Evolutionary conservation across 1,140 invertebrate species (phyloP).

Genomic region (Teleogryllus occipitalis): DNA sequence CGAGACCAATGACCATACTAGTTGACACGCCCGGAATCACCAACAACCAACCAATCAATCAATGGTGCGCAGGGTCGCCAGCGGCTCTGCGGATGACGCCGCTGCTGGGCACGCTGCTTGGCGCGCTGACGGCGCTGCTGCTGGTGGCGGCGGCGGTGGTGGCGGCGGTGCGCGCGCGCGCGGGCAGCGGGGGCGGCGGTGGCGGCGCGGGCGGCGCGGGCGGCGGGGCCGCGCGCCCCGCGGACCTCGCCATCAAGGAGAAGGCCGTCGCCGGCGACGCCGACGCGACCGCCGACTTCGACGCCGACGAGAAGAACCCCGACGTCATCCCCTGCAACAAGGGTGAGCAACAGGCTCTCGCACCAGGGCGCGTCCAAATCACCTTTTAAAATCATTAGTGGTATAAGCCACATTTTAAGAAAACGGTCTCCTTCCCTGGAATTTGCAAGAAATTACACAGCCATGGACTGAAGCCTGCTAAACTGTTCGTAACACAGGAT

Average conservation of each 20-base stretch:
- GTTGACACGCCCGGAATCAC: too few species aligned
- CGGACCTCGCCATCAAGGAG: constrained; percentile 55
- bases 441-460: too few species aligned
- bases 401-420: neutral
- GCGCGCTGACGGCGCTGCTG: constrained; percentile 57
- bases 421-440: too few species aligned
- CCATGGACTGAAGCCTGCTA: too few species aligned
- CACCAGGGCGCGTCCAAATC: too few species aligned
- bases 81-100: constrained; percentile 62
- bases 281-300: constrained; percentile 42
- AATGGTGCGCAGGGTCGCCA: constrained; percentile 44
- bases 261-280: constrained; percentile 52
- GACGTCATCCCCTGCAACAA: constrained; percentile 79
- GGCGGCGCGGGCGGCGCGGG: too few species aligned
- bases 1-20: too few species aligned
- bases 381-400: neutral
- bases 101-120: constrained; percentile 62
- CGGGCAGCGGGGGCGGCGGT: constrained; percentile 33
- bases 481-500: too few species aligned
- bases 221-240: constrained; percentile 39
- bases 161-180: constrained; percentile 16
- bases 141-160: constrained; percentile 54
- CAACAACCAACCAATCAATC: too few species aligned
- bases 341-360: constrained; percentile 46
- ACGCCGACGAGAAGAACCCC: constrained; percentile 71